Conservation (phyloP, 2,113 vertebrate genomes). For the Gallinago jamesoni region DNA sequence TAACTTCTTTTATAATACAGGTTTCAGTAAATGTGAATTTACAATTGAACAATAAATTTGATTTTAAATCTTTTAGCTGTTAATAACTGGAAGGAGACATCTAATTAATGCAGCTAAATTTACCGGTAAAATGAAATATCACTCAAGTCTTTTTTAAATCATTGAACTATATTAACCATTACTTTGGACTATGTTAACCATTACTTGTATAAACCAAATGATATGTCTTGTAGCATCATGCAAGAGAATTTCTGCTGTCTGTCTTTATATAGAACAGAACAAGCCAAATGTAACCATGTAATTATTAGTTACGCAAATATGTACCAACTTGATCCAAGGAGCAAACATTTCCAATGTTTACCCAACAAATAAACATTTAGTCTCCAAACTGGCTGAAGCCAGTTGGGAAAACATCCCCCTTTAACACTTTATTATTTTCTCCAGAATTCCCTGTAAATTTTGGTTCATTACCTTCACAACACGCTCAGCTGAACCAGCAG, state of each 20-base stretch:
- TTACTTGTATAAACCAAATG: background rate
- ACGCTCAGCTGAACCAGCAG: background rate
- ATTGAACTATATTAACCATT: background rate
- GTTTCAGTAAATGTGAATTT: background rate
- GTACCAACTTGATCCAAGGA: background rate
- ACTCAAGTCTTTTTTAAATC: background rate
- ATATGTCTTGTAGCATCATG: background rate
- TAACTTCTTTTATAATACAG: background rate
- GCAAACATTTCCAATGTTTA: background rate
- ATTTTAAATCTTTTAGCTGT: background rate
- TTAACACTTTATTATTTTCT: background rate
- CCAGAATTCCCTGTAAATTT: background rate
- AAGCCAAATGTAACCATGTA: background rate
- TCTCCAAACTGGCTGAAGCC: background rate
- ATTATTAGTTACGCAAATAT: constrained; percentile 6
- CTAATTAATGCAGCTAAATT: background rate
- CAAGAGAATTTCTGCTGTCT: background rate
- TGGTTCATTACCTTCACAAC: background rate
- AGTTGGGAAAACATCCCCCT: background rate
- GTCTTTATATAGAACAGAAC: background rate
- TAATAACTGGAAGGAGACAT: background rate
- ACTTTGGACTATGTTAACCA: background rate
- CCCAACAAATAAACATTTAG: background rate
- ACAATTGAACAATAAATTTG: background rate
- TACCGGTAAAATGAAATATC: background rate